Base-by-base conservation (phyloP, 2,797 vertebrate species). In the Sebastes kiyomatsui region DNA sequence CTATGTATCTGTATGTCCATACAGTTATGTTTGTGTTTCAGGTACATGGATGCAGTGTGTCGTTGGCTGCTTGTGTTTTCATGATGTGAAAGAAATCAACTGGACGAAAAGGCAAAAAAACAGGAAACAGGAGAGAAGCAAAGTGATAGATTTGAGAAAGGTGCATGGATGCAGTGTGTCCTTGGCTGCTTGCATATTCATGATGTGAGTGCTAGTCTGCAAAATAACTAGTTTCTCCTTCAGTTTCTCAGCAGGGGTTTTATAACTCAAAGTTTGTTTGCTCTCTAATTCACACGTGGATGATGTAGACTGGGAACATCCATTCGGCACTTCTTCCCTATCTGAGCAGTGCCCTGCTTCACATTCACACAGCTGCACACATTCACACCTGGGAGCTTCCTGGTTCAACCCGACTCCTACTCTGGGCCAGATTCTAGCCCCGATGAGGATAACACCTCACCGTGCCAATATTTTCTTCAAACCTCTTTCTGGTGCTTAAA, bases 301-400 rank as follows among this genome's bases (percentile, higher is more conserved):
- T 6, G 72, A 62, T 16, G 32, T 6, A 61, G 9, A 7, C 38
- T 7, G 71, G 10, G 35, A 70, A n/a, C 30, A 18, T 49, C 59
- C 8, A 14, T 52, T 58, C 49, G 18, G 68, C 60, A 56, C 58
- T 18, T 52, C n/a, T 69, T 33, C 35, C 27, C 16, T 72, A 14
- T 42, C 32, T 55, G 64, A 64, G 13, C 58, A 8, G 10, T 8
- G 14, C 16, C 20, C 33, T 49, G 33, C 27, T 65, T 59, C 32
- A 42, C 30, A 23, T 61, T 49, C 35, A 33, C 5, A 6, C 28
- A 67, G 61, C 35, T 49, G 27, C 54, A 46, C 61, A 52, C 55
- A 16, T 18, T 56, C 72, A 75, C 72, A 75, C 72, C 72, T 59
- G 49, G 35, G 66, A 49, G 59, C 59, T 18, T 64, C 66, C 35